phyloP scores from a whole-genome alignment of 2,797 vertebrate species.

The Anguilla obscura region DNA sequence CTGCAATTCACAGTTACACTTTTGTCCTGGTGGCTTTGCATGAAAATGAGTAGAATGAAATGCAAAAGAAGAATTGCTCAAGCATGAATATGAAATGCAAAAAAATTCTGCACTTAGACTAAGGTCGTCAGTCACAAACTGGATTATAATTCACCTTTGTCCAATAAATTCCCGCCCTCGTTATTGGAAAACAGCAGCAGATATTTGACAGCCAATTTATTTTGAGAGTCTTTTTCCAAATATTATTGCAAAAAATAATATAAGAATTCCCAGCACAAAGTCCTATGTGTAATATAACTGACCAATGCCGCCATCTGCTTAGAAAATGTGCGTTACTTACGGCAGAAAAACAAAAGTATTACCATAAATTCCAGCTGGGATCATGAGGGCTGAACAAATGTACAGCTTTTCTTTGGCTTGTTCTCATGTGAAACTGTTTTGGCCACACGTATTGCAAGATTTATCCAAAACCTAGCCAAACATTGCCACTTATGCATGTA shows the following conservation, averaged over 20 bases:
- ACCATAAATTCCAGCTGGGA: background rate
- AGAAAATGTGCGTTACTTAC: slow-evolving; percentile 16
- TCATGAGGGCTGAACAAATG: background rate
- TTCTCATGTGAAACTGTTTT: slow-evolving; percentile 5
- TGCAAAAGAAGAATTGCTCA: background rate
- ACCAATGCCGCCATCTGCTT: background rate
- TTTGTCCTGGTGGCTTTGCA: background rate
- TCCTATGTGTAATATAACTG: background rate
- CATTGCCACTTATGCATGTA: background rate
- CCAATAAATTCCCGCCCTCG: background rate
- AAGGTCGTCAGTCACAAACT: background rate
- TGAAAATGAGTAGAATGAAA: background rate
- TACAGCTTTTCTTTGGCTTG: background rate
- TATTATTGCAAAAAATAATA: background rate
- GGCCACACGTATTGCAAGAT: background rate
- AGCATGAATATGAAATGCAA: background rate
- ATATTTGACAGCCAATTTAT: background rate
- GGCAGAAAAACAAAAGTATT: background rate
- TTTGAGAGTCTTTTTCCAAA: background rate
- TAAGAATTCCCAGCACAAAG: background rate
- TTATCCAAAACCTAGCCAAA: background rate
- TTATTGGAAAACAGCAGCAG: background rate
- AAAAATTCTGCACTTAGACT: background rate
- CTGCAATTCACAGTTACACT: background rate
- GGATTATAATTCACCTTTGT: background rate